A percentile compares a stretch with the other conserved stretches of the same genome.
phyloP scores from a whole-genome alignment of 2,888 invertebrate genomes.

The Dicyrtomina minuta region DNA sequence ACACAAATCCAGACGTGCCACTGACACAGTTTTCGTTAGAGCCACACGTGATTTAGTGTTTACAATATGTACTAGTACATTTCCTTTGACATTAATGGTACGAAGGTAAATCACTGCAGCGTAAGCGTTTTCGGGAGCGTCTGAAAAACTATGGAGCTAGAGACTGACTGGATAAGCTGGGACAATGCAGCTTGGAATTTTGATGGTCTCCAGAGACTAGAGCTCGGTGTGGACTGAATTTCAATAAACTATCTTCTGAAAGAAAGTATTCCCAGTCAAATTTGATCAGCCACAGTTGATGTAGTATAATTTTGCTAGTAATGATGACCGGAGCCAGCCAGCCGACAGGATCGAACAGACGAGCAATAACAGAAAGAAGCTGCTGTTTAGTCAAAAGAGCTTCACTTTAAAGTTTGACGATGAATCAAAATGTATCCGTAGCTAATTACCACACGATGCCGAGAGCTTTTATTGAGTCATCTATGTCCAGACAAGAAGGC shows the following conservation, averaged over 20 bases:
- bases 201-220: neutral
- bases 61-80: slow-evolving; percentile 33
- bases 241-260: neutral
- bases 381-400: slow-evolving; percentile 14
- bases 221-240: neutral
- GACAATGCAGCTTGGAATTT: slow-evolving; percentile 1
- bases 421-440: slow-evolving; percentile 19
- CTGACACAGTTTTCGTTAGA: slow-evolving; percentile 47
- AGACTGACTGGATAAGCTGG: neutral
- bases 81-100: slow-evolving; percentile 6
- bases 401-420: neutral
- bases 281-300: neutral
- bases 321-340: slow-evolving; percentile 34
- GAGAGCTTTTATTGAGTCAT: slow-evolving; percentile 25
- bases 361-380: slow-evolving; percentile 23
- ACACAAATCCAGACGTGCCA: slow-evolving; percentile 53
- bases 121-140: slow-evolving; percentile 21
- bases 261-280: neutral
- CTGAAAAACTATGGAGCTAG: slow-evolving; percentile 29
- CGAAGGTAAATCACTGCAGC: slow-evolving; percentile 27
- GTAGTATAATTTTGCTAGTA: neutral
- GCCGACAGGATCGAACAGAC: slow-evolving; percentile 33
- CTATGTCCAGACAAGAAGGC: neutral
- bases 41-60: slow-evolving; percentile 50
- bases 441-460: slow-evolving; percentile 32